Base-by-base conservation (phyloP, 1,140 invertebrate species). In the Drosophila ercepeae region DNA sequence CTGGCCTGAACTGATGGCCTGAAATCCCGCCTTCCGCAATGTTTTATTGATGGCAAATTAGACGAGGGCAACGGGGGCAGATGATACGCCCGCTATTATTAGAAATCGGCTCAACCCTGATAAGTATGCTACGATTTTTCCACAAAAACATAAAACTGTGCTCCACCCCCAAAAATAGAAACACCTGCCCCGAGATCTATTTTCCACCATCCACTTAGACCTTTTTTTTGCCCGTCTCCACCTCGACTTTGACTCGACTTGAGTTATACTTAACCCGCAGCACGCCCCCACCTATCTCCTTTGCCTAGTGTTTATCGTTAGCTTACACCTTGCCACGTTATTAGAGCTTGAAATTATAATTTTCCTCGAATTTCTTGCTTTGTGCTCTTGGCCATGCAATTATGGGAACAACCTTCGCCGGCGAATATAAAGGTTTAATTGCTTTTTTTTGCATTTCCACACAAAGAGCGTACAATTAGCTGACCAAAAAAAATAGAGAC, bases 371-470 rank as follows among this genome's bases (percentile, higher is more conserved):
- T 60, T 75, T 36, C 46, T 65, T 46, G 52, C 34, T 59, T 18
- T 64, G 42, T 29, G 52, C 36, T 8, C 51, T 25, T 16, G 41
- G 52, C 75, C 52, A 45, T 71, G 52, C 81, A 82, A 82, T 82
- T 84, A 78, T 82, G 75, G 48, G 44, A 78, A 67, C 58, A 82
- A 60, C 75, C 70, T 75, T 78, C 45, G 39, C 74, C 60, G 74
- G 78, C 61, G 75, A 83, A 67, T 61, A 75, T 45, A 71, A 70
- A 83, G 74, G 60, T 79, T 72, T 84, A 83, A 83, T 84, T 83
- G 79, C 75, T 64, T 79, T 79, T 78, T 72, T 72, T 65, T 57
- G 54, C 70, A 78, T 70, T 84, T 59, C 50, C 59, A 45, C 65
- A 79, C 79, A 83, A 83, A 61, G 67, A 57, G 65, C 70, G 57